Conservation (phyloP, 2,888 invertebrate genomes). For the Meteorus cinctellus region DNA sequence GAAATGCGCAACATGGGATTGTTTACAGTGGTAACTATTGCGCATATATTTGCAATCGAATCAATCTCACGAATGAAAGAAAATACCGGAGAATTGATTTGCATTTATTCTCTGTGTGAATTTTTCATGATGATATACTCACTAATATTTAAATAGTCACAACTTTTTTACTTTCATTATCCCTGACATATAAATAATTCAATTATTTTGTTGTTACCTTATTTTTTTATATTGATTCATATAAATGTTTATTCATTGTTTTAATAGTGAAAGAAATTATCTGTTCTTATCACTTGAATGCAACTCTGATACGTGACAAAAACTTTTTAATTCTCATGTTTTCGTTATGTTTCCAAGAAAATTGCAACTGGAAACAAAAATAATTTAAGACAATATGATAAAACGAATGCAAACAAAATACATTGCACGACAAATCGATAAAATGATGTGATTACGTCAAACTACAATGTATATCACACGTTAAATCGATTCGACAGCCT, state of each 20-base stretch:
- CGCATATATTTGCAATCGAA: not conserved
- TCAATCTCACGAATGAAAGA: not conserved
- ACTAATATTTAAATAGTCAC: no score
- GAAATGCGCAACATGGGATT: no score
- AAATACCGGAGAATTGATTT: not conserved
- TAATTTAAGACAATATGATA: not conserved
- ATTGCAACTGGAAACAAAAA: not conserved
- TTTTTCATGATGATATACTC: no score
- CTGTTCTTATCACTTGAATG: no score
- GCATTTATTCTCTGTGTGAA: not conserved
- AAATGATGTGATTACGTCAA: slow-evolving; percentile 1
- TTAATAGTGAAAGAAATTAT: no score
- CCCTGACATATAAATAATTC: not conserved
- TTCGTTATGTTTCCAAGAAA: no score
- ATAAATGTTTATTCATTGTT: no score
- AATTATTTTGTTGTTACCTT: not conserved
- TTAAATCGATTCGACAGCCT: not conserved
- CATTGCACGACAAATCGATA: not conserved
- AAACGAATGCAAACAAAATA: not conserved
- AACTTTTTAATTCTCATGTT: no score
- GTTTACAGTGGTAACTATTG: not conserved
- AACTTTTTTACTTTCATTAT: no score
- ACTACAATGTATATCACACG: not conserved
- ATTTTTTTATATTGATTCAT: not conserved
- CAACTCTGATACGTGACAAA: no score